These are phyloP conservation scores for Amiota mariae DNA, from an alignment of 2,888 invertebrate genomes.

Conservation along the genomic window DNA sequence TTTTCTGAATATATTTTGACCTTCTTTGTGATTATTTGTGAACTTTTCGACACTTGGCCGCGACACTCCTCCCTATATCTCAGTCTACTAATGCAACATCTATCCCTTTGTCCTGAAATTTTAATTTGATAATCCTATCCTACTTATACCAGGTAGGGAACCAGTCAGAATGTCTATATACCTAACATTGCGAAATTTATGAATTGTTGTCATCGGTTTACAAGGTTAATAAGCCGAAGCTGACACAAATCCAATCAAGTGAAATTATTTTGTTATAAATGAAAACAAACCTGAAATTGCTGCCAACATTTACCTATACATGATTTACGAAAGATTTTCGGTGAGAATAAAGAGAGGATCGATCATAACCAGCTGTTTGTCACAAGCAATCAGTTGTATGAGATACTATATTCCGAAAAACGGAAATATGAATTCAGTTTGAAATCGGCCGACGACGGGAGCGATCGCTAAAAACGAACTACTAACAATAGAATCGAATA, in stretches of 20 bases:
- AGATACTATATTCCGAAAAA: not conserved
- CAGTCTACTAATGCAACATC: too few relatives aligned
- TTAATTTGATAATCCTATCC: too few relatives aligned
- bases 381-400: too few relatives aligned
- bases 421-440: conserved; percentile 13
- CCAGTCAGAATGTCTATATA: too few relatives aligned
- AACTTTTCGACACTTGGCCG: too few relatives aligned
- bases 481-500: too few relatives aligned
- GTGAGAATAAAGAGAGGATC: not conserved
- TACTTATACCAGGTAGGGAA: too few relatives aligned
- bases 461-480: too few relatives aligned
- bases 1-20: too few relatives aligned
- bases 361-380: not conserved
- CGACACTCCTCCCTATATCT: too few relatives aligned
- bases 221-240: conserved; percentile 25
- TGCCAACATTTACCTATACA: not conserved
- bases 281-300: conserved; percentile 1
- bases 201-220: not conserved
- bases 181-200: not conserved
- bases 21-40: too few relatives aligned
- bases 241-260: not conserved
- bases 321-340: not conserved
- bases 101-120: too few relatives aligned
- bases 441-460: conserved; percentile 6
- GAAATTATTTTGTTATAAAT: conserved; percentile 16